Evolutionary conservation across 2,113 vertebrate species (phyloP), one percentile per base, ranked within the genome.

Genomic region (Tyto alba): DNA sequence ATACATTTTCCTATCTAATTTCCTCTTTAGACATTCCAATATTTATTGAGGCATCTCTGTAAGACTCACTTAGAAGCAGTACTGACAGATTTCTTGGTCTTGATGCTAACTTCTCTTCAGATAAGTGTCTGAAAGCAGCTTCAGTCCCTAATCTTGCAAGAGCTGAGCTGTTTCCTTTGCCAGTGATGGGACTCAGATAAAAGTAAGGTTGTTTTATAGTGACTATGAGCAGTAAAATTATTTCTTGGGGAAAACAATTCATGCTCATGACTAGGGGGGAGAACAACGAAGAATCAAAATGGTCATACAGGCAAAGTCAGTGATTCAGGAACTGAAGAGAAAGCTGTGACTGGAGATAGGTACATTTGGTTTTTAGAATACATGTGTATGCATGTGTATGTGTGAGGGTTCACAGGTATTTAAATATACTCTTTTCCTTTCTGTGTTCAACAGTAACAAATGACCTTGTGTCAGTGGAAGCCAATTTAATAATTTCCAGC

Each of bases 371-470:
- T 55, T 95, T 80, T 56, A 32, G 13, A 77, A 73, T 50, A 13
- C 2, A 5, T 4, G 2, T 48, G 3, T 21, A 8, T 26, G 6
- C 76, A 6, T 10, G 3, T 55, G 19, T 20, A 5, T 3, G 10
- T 41, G 22, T 55, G 16, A 45, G 13, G 9, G 21, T 40, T 34
- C 56, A 81, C 13, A 40, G 36, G 23, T 30, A 5, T 73, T 92
- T 73, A 60, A 88, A 73, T 5, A 67, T 12, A 30, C 6, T 45
- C 0, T 0, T 76, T 82, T 84, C 8, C 16, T 84, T 77, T 78
- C 18, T 43, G 17, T 59, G 7, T 59, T 75, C 1, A 3, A 60
- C 21, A 60, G 59, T 40, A 71, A 34, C 7, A 41, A 71, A 85
- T 21, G 12, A 75, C 23, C 11, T 57, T 81, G 15, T n/a, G 13